phyloP scores from a whole-genome alignment of 2,797 vertebrate species.

The Neomorphus geoffroyi region DNA sequence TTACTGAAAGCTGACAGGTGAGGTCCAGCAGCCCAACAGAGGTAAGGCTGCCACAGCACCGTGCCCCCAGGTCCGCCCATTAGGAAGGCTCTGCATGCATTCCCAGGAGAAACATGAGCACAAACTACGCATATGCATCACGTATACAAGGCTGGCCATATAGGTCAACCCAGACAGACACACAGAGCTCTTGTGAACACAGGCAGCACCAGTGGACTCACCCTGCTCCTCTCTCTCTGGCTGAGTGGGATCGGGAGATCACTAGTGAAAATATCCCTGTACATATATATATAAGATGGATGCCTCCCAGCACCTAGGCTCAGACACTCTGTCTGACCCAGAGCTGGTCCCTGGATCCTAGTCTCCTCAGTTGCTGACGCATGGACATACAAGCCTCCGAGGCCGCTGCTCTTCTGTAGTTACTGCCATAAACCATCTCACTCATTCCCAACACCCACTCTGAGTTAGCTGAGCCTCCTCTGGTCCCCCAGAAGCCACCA shows the following conservation, averaged over 20 bases:
- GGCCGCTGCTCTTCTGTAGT: not conserved
- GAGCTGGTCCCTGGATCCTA: not conserved
- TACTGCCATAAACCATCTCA: not conserved
- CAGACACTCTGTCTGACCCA: not conserved
- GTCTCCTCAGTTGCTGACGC: not conserved
- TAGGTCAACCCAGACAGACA: not conserved
- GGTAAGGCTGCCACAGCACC: not conserved
- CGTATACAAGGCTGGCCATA: too few relatives aligned
- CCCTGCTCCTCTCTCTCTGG: not conserved
- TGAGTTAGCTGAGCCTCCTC: not conserved
- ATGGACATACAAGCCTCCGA: not conserved
- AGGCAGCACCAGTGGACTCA: not conserved
- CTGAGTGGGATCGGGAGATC: not conserved
- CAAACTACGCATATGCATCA: not conserved
- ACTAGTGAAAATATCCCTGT: not conserved
- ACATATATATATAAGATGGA: not conserved
- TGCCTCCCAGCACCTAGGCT: not conserved
- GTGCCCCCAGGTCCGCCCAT: not conserved
- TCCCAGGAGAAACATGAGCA: not conserved
- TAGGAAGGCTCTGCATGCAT: too few relatives aligned
- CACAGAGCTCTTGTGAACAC: not conserved
- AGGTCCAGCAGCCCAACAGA: not conserved
- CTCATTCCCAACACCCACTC: rapidly evolving
- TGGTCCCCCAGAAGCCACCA: not conserved
- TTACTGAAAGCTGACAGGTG: too few relatives aligned